phyloP scores from a whole-genome alignment of 2,113 vertebrate genomes.

The Tiliqua scincoides region DNA sequence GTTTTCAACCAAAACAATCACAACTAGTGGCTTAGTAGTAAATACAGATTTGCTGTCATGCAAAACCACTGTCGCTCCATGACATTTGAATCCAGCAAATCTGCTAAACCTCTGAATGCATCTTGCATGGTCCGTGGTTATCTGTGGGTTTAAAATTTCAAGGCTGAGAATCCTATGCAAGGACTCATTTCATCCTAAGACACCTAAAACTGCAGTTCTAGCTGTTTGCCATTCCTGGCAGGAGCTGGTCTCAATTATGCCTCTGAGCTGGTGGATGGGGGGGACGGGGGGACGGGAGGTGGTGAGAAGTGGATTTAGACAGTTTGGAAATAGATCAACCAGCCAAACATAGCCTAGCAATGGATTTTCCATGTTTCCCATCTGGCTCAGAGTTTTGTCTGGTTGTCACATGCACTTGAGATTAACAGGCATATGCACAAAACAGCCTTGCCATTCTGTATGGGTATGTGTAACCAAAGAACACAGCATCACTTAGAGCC shows the following conservation, averaged over 20 bases:
- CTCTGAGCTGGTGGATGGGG: background rate
- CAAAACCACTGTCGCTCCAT: background rate
- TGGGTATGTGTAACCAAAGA: constrained; percentile 9
- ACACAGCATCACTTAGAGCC: background rate
- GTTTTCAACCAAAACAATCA: background rate
- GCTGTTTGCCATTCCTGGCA: constrained; percentile 10
- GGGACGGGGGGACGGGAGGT: background rate
- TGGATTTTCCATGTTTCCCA: constrained; percentile 24
- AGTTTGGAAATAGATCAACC: constrained; percentile 36
- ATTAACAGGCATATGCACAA: constrained; percentile 15
- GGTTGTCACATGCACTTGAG: constrained; percentile 21
- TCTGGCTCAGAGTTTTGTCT: constrained; percentile 7
- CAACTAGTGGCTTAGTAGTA: background rate
- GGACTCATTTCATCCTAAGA: background rate
- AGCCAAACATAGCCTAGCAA: background rate
- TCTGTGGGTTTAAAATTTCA: constrained; percentile 11
- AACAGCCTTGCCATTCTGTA: background rate
- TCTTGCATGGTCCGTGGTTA: background rate
- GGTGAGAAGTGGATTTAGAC: constrained; percentile 7
- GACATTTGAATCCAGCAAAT: background rate
- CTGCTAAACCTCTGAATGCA: constrained; percentile 5
- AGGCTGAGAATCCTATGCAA: background rate
- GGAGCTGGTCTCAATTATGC: constrained; percentile 2
- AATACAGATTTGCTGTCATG: background rate
- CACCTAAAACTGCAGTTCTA: background rate